Base-by-base conservation (phyloP, 2,113 vertebrate genomes). In the Pelodiscus sinensis region DNA sequence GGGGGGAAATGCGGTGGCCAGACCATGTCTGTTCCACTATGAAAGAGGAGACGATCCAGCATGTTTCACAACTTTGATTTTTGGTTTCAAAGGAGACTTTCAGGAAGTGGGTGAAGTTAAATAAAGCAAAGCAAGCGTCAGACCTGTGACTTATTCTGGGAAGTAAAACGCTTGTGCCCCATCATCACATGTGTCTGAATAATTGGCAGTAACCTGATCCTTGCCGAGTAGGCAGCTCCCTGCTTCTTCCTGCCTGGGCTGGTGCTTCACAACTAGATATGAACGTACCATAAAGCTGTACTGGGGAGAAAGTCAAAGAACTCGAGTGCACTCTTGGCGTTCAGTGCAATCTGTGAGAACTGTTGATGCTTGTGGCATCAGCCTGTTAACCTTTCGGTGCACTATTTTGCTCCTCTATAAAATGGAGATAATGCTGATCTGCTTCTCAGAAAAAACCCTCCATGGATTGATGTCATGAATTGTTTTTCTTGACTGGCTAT, bases 101-200 rank as follows among this genome's bases (percentile, higher is more conserved):
- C 88, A 94, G 91, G 84, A 96, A 96, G 86, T 75, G 85, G 29
- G 22, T 92, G 83, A 90, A 81, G 93, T 94, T 71, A 81, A 73
- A 82, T 85, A 68, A 89, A 82, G 79, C 85, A 84, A 92, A 87
- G 44, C 86, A 77, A 4, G 78, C 78, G 8, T 79, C 58, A 85
- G 91, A 78, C 80, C 44, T 0, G 81, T 92, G 95, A 96, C 80
- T 90, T 90, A 91, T 5, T 81, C 21, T 85, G 90, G 78, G 82
- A 56, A 91, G 85, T 52, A 89, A 94, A 84, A 65, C 90, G 95
- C 82, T 85, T 89, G 68, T 71, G 86, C 93, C 82, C 31, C 5
- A 81, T n/a, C 82, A 79, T 95, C 58, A 6, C 90, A 22, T 81
- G 54, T 38, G 82, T 73, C 57, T 79, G 77, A 85, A 86, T 90